Conservation (phyloP, 2,888 invertebrate genomes). For the Cryptocephalus moraei region DNA sequence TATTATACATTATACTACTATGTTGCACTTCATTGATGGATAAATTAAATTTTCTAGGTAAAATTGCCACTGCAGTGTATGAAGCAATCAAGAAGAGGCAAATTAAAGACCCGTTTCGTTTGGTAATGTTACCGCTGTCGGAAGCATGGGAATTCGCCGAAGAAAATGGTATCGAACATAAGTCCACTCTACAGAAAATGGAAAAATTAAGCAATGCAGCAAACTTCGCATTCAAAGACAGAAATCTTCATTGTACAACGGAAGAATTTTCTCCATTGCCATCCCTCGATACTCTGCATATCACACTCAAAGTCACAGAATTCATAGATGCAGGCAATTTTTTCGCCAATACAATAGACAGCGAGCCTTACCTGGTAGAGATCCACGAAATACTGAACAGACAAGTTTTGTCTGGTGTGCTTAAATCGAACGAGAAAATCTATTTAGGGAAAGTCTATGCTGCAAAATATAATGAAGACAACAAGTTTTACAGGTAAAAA, state of each 20-base stretch:
- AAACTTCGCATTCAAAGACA: constrained; percentile 3
- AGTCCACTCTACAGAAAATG: constrained; percentile 4
- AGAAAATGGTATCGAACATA: constrained; percentile 21
- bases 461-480: constrained; percentile 44
- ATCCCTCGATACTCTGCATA: constrained; percentile 20
- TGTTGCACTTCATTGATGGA: too few relatives aligned
- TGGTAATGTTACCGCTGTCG: constrained; percentile 44
- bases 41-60: constrained; percentile 33
- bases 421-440: constrained; percentile 15
- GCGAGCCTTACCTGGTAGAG: constrained; percentile 22
- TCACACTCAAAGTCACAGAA: constrained; percentile 28
- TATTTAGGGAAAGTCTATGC: constrained; percentile 45
- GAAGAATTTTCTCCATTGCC: constrained; percentile 22
- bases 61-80: constrained; percentile 59
- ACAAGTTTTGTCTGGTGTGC: constrained; percentile 24
- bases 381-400: constrained; percentile 37
- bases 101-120: constrained; percentile 41
- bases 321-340: constrained; percentile 54
- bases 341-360: constrained; percentile 50
- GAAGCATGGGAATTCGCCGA: constrained; percentile 42
- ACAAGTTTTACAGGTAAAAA: constrained; percentile 47
- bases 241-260: constrained; percentile 18
- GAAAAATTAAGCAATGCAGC: constrained; percentile 1
- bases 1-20: too few relatives aligned
- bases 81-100: constrained; percentile 61